phyloP scores from a whole-genome alignment of 2,888 invertebrate genomes.

The Augochlorella aurata region DNA sequence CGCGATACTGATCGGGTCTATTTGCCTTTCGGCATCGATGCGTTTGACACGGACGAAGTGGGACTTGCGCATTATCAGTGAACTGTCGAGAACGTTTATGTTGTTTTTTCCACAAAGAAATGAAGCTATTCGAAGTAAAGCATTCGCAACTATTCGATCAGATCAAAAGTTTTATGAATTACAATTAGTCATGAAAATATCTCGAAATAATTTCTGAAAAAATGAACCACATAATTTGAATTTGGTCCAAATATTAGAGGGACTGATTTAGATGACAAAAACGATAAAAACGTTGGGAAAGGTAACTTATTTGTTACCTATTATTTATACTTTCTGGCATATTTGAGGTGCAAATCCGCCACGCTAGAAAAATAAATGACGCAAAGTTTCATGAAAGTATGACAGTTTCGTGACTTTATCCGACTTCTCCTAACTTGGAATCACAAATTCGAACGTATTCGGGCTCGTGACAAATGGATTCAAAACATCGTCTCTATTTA shows the following conservation, averaged over 20 bases:
- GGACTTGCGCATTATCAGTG: background rate
- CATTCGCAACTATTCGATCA: too few relatives aligned
- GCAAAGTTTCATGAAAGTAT: slow-evolving; percentile 13
- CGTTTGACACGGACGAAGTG: background rate
- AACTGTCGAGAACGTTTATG: too few relatives aligned
- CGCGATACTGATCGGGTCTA: slow-evolving; percentile 21
- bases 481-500: slow-evolving; percentile 43
- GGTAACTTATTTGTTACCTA: too few relatives aligned
- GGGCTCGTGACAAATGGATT: slow-evolving; percentile 43
- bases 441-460: slow-evolving; percentile 40
- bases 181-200: too few relatives aligned
- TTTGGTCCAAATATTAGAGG: too few relatives aligned
- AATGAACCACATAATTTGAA: too few relatives aligned
- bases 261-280: too few relatives aligned
- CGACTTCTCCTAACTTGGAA: background rate
- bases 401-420: background rate
- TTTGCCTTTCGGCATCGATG: slow-evolving; percentile 22
- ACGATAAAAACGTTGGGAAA: too few relatives aligned
- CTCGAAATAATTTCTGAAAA: too few relatives aligned
- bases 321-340: background rate
- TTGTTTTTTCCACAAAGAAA: too few relatives aligned
- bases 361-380: background rate
- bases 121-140: too few relatives aligned
- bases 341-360: background rate
- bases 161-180: too few relatives aligned